Base-by-base conservation (phyloP, 1,140 invertebrate genomes). In the Nomia melanderi region DNA sequence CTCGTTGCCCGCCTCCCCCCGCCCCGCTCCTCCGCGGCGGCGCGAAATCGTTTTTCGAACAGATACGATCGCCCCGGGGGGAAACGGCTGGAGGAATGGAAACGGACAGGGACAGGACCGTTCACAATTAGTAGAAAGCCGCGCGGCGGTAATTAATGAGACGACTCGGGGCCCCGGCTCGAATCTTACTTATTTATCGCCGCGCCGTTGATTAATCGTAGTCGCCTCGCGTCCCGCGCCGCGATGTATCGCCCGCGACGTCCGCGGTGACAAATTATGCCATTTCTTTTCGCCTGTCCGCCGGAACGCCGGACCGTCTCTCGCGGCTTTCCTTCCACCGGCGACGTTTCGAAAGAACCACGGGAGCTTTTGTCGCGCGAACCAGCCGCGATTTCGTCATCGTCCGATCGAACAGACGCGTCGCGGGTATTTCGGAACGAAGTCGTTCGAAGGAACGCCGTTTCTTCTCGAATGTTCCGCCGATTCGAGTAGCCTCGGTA, bases 181-280 rank as follows among this genome's bases (percentile, higher is more conserved):
- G 78, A 81, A 84, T 84, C 82, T 85, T 85, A 84, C 84, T 85
- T 85, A 85, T 85, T 85, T 85, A 85, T 85, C 83, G 83, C 74
- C 66, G 83, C 73, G 80, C 75, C 65, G 78, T 81, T 81, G 83
- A 85, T 84, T 85, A 85, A 85, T 85, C 81, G 81, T 70, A 65
- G 78, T 41, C 70, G 65, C 56, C 54, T 73, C 71, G 62, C 81
- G 73, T 72, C 63, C 71, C 47, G 41, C 65, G 66, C 54, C 20
- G 57, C 66, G 77, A 83, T 83, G 77, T 83, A 79, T 83, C 82
- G 66, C 47, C 36, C 65, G 77, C 66, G 59, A 79, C 70, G 75
- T 82, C 60, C 74, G 57, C 31, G 83, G 82, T 84, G 82, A 84
- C 82, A 84, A 84, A 84, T 84, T 74, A 79, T 77, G 54, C 73